Percentiles rank a stretch among this genome's conserved stretches.
These are phyloP conservation scores for Xylocopa sonorina DNA, from an alignment of 1,140 invertebrate species.

Conservation along the genomic window DNA sequence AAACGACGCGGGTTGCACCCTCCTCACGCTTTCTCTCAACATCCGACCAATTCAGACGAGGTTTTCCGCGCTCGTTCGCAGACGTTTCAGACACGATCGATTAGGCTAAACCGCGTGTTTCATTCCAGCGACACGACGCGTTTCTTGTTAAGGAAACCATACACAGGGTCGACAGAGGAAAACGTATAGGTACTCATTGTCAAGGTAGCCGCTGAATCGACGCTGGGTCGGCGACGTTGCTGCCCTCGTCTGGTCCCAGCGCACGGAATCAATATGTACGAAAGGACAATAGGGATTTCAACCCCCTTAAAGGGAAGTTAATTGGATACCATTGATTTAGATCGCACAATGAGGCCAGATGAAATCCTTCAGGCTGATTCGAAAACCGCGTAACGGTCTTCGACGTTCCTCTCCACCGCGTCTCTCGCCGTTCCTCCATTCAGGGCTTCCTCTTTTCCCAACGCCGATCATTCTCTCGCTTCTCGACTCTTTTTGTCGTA, in stretches of 20 bases:
- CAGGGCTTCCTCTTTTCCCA: slow-evolving; percentile 4
- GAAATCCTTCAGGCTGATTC: slow-evolving; percentile 59
- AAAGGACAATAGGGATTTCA: slow-evolving; percentile 67
- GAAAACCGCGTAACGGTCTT: slow-evolving; percentile 57
- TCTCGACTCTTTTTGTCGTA: slow-evolving; percentile 56
- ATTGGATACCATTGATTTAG: slow-evolving; percentile 76
- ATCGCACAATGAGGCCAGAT: slow-evolving; percentile 69
- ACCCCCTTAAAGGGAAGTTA: slow-evolving; percentile 73
- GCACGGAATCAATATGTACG: slow-evolving; percentile 65
- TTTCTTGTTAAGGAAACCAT: slow-evolving; percentile 25
- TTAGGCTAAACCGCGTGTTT: slow-evolving; percentile 71
- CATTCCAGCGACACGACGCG: slow-evolving; percentile 16
- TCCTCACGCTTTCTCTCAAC: not conserved
- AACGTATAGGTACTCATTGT: slow-evolving; percentile 55
- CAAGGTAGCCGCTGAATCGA: slow-evolving; percentile 15
- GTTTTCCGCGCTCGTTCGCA: not conserved
- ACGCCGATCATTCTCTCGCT: slow-evolving; percentile 3
- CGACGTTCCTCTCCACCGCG: slow-evolving; percentile 22
- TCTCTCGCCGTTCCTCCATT: slow-evolving; percentile 4
- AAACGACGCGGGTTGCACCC: not conserved
- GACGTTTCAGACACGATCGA: slow-evolving; percentile 60
- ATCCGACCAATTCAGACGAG: not conserved
- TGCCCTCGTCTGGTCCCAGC: not conserved
- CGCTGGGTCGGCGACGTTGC: slow-evolving; percentile 52
- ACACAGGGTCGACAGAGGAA: slow-evolving; percentile 52